Evolutionary conservation across 2,797 vertebrate species (phyloP).

Genomic region (Gymnoscopelus microlampas): DNA sequence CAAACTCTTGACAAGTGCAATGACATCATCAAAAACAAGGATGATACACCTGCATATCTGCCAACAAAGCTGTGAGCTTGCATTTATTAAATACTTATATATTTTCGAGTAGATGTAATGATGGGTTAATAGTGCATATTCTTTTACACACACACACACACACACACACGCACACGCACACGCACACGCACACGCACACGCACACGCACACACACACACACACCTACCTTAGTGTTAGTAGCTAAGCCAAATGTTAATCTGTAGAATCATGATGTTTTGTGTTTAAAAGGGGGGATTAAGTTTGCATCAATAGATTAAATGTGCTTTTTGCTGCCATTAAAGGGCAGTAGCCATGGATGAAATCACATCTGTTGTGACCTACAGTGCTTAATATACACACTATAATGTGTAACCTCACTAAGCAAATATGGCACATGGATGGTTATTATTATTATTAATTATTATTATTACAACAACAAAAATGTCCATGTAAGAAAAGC

Average conservation of each 20-base stretch:
- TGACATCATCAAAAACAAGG: slow-evolving; percentile 97
- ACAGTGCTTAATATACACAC: slow-evolving; percentile 14
- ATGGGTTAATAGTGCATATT: background rate
- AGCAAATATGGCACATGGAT: background rate
- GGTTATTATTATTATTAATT: background rate
- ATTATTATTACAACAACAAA: background rate
- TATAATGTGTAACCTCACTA: background rate
- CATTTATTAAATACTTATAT: background rate
- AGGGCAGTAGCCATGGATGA: slow-evolving; percentile 19
- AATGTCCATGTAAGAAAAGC: background rate
- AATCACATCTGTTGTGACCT: slow-evolving; percentile 12
- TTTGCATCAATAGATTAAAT: slow-evolving; percentile 34
- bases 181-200: background rate
- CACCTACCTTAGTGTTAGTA: slow-evolving; percentile 41
- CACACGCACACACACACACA: background rate
- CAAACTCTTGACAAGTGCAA: slow-evolving; percentile 99
- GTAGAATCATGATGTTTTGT: slow-evolving; percentile 38
- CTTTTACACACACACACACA: background rate
- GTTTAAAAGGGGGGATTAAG: slow-evolving; percentile 64
- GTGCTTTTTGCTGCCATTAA: slow-evolving; percentile 36
- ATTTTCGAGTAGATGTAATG: background rate
- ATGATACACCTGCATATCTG: slow-evolving; percentile 93
- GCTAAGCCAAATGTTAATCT: slow-evolving; percentile 64
- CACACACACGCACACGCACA: background rate
- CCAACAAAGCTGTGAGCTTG: slow-evolving; percentile 95